A percentile compares a stretch with the other conserved stretches of the same genome.
Conservation (phyloP, 2,888 invertebrate species). For the Pristionchus arcanus region DNA sequence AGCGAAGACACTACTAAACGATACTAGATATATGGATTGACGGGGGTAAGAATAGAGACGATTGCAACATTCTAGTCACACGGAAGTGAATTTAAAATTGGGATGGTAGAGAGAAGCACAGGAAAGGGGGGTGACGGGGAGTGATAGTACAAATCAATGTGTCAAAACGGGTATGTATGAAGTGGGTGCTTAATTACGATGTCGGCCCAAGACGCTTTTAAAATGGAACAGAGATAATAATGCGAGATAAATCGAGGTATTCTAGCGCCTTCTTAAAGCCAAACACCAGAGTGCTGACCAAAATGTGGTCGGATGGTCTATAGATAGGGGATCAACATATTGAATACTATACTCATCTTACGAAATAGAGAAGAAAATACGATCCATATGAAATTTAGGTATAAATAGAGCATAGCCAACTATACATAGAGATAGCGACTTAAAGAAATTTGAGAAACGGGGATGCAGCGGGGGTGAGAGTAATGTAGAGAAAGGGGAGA, state of each 20-base stretch:
- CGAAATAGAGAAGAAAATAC: conserved; percentile 36
- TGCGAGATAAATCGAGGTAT: conserved; percentile 44
- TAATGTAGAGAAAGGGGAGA: background rate
- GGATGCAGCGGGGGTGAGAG: conserved; percentile 25
- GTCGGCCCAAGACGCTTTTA: conserved; percentile 40
- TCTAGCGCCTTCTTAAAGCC: conserved; percentile 48
- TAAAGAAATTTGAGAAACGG: background rate
- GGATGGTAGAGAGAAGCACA: conserved; percentile 44
- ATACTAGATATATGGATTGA: conserved; percentile 1
- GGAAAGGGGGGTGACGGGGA: conserved; percentile 25
- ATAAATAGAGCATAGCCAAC: conserved; percentile 17
- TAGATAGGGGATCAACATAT: conserved; percentile 34
- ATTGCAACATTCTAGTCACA: conserved; percentile 45
- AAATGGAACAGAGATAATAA: background rate
- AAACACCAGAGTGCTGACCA: conserved; percentile 47
- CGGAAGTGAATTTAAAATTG: conserved; percentile 36
- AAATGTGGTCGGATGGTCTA: conserved; percentile 49
- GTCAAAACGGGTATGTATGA: conserved; percentile 30
- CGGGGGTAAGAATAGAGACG: background rate
- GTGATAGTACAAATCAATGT: conserved; percentile 43
- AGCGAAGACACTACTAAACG: conserved; percentile 46
- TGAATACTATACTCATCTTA: conserved; percentile 34
- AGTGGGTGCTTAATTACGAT: conserved; percentile 9
- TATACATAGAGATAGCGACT: conserved; percentile 4
- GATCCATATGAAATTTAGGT: conserved; percentile 41